phyloP scores from a whole-genome alignment of 2,888 invertebrate genomes.

The Melipona beecheii region DNA sequence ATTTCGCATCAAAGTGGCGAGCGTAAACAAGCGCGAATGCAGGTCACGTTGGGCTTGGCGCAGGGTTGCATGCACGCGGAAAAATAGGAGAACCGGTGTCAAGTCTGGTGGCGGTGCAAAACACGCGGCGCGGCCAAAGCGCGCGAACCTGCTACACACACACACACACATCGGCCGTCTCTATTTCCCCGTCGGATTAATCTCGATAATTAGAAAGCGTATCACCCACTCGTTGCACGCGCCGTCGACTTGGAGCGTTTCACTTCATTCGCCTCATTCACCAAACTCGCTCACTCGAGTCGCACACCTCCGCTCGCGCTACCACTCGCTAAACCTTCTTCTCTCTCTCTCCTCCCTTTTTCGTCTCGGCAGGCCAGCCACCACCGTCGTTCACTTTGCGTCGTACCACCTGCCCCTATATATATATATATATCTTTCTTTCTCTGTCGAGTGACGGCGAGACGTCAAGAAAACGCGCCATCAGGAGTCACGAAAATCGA shows the following conservation, averaged over 20 bases:
- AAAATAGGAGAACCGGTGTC: constrained; percentile 62
- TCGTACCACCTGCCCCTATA: constrained; percentile 65
- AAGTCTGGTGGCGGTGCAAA: constrained; percentile 47
- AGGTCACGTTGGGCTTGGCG: constrained; percentile 40
- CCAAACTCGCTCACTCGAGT: constrained; percentile 75
- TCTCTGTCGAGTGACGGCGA: constrained; percentile 27
- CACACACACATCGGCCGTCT: constrained; percentile 42
- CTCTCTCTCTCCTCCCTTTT: constrained; percentile 59
- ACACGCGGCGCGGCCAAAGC: constrained; percentile 31
- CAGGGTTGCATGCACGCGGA: constrained; percentile 41
- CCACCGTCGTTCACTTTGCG: constrained; percentile 70
- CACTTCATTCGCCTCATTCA: constrained; percentile 78
- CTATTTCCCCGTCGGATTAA: constrained; percentile 70
- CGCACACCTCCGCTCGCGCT: constrained; percentile 67
- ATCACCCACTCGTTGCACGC: constrained; percentile 78
- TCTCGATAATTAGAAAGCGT: constrained; percentile 80
- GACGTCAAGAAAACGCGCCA: constrained; percentile 56
- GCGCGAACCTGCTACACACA: not conserved
- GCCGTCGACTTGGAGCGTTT: constrained; percentile 76
- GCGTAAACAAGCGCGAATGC: constrained; percentile 54
- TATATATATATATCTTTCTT: not conserved
- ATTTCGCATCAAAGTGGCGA: constrained; percentile 30
- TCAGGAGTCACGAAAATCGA: constrained; percentile 55
- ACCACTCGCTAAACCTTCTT: constrained; percentile 65
- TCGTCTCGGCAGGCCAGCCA: constrained; percentile 43